Evolutionary conservation across 2,888 invertebrate genomes (phyloP).

Genomic region (Drosophila paucipuncta): DNA sequence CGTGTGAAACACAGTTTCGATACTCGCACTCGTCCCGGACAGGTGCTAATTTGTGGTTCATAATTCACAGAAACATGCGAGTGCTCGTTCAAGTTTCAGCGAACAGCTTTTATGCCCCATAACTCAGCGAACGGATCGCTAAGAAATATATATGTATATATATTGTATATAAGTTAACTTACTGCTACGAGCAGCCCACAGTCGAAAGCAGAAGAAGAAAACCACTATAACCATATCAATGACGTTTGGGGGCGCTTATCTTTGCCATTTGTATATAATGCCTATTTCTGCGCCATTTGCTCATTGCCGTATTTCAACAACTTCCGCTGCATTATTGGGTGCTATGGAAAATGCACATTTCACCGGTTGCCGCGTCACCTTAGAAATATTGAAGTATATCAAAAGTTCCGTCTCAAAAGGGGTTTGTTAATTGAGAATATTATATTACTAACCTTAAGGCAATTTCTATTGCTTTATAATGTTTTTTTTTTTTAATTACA

Average conservation of each 20-base stretch:
- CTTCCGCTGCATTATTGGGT: constrained; percentile 33
- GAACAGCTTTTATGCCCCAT: constrained; percentile 63
- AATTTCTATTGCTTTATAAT: neutral
- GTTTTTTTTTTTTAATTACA: neutral
- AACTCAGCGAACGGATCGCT: constrained; percentile 43
- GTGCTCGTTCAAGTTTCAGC: constrained; percentile 55
- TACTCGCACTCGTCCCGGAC: constrained; percentile 32
- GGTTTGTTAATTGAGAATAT: constrained; percentile 8
- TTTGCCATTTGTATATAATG: constrained; percentile 5
- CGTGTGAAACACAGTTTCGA: constrained; percentile 32
- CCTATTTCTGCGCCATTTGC: constrained; percentile 2
- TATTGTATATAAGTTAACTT: neutral
- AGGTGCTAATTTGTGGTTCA: constrained; percentile 79
- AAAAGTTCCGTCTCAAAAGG: neutral
- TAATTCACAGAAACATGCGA: constrained; percentile 78
- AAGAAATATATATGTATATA: constrained; percentile 15
- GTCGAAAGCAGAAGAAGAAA: neutral
- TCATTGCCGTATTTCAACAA: neutral
- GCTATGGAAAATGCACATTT: constrained; percentile 2
- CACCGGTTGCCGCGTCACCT: constrained; percentile 1
- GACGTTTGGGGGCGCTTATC: constrained; percentile 20
- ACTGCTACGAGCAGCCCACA: constrained; percentile 9
- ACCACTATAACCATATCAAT: constrained; percentile 10
- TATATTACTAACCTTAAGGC: neutral
- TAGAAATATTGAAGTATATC: neutral